phyloP scores from a whole-genome alignment of 2,888 invertebrate species.

The Nephrotoma flavescens region DNA sequence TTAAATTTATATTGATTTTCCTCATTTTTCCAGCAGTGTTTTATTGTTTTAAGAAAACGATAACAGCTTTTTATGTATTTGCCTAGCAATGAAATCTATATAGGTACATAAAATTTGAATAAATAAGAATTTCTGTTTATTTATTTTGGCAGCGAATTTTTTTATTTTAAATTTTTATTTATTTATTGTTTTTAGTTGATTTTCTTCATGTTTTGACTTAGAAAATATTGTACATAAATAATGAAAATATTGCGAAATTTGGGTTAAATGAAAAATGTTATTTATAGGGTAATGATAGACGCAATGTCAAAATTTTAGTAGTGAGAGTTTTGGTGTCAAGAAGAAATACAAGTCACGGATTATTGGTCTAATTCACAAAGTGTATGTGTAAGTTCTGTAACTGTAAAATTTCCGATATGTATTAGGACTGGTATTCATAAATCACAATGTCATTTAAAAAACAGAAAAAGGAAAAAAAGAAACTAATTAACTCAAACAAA shows the following conservation, averaged over 20 bases:
- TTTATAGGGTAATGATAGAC: not conserved
- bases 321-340: too few relatives aligned
- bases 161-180: not conserved
- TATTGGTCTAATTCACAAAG: too few relatives aligned
- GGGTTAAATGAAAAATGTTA: not conserved
- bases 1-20: not conserved
- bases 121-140: not conserved
- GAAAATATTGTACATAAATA: not conserved
- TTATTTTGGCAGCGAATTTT: not conserved
- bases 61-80: not conserved
- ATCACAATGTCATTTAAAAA: too few relatives aligned
- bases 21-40: not conserved
- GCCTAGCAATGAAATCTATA: not conserved
- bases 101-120: not conserved
- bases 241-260: not conserved
- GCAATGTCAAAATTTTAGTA: too few relatives aligned
- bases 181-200: not conserved
- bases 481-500: too few relatives aligned
- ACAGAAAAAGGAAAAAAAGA: too few relatives aligned
- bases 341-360: too few relatives aligned
- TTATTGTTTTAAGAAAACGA: not conserved
- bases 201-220: not conserved
- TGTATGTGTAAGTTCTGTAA: too few relatives aligned
- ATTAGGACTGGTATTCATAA: too few relatives aligned
- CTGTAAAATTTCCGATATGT: too few relatives aligned